phyloP scores from a whole-genome alignment of 1,140 invertebrate species.

The Pteromalus puparum region DNA sequence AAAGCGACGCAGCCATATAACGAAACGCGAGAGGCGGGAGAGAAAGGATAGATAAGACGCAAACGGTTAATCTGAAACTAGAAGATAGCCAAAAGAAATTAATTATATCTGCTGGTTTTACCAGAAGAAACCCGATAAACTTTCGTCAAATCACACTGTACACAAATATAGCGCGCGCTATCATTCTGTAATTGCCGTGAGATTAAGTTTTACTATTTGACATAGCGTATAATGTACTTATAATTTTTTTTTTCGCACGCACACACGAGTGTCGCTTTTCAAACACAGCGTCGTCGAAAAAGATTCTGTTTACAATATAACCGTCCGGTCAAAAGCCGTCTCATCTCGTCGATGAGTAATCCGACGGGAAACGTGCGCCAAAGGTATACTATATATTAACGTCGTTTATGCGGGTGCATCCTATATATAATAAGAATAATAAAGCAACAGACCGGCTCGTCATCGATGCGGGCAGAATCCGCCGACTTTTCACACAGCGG shows the following conservation, averaged over 20 bases:
- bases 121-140: not conserved
- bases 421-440: not conserved
- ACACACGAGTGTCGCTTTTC: not conserved
- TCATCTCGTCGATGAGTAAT: not conserved
- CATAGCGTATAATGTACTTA: not conserved
- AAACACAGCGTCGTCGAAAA: not conserved
- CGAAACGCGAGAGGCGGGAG: no score
- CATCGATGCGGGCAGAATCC: not conserved
- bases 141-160: no score
- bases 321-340: not conserved
- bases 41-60: no score
- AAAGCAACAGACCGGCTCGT: not conserved
- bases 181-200: no score
- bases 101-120: no score
- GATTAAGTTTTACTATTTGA: no score
- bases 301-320: not conserved
- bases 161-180: no score
- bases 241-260: not conserved
- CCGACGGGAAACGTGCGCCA: not conserved
- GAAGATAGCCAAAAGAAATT: not conserved
- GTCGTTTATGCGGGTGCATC: not conserved
- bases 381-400: not conserved
- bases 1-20: not conserved
- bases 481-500: not conserved
- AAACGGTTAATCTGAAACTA: no score